Percentiles rank a stretch among this genome's conserved stretches.
Conservation (phyloP, 1,140 invertebrate species). For the Eumeta japonica region DNA sequence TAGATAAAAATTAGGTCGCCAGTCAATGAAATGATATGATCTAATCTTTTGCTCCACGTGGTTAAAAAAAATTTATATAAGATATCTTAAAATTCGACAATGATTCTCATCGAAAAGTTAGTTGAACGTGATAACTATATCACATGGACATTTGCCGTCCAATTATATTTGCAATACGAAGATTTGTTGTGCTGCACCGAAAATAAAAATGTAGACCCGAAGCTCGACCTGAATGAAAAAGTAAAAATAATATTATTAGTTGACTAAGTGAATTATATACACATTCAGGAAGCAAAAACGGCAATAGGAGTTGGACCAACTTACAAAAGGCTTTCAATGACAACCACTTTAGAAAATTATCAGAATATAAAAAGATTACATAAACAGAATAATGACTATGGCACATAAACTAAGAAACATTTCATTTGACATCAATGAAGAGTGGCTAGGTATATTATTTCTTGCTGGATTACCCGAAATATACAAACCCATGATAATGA, state of each 20-base stretch:
- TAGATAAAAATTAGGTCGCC: background rate
- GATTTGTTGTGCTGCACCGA: background rate
- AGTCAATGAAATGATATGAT: background rate
- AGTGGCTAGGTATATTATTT: constrained; percentile 25
- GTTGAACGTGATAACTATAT: no score
- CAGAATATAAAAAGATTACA: constrained; percentile 21
- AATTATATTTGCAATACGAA: background rate
- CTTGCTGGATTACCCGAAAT: constrained; percentile 31
- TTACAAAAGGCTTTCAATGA: constrained; percentile 1
- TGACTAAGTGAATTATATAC: constrained; percentile 1
- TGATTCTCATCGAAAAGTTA: no score
- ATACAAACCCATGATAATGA: constrained; percentile 39
- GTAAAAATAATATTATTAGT: constrained; percentile 1
- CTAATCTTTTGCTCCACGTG: background rate
- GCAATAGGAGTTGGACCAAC: background rate
- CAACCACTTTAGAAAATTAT: constrained; percentile 12
- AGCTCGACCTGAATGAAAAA: background rate
- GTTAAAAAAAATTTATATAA: background rate
- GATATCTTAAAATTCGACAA: background rate
- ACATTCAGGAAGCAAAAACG: background rate
- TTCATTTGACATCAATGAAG: constrained; percentile 22
- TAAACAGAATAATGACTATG: constrained; percentile 25
- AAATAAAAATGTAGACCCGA: background rate
- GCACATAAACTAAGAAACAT: constrained; percentile 29
- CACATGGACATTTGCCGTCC: background rate